Conservation (phyloP, 2,888 invertebrate species). For the Archips crataeganus region DNA sequence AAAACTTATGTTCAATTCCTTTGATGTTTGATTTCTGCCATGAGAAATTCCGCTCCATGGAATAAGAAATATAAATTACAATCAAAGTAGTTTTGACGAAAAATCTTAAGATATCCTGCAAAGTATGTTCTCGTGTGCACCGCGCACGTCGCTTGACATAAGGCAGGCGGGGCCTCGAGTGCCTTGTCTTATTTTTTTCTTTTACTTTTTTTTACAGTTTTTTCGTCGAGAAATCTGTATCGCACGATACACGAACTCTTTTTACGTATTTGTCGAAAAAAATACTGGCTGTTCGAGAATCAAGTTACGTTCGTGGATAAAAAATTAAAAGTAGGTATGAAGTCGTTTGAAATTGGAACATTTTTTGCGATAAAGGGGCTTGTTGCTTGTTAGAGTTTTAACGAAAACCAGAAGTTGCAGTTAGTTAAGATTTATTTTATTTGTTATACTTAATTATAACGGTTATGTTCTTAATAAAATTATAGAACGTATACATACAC, state of each 20-base stretch:
- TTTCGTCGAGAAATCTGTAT: slow-evolving; percentile 75
- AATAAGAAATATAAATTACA: too few relatives aligned
- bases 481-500: background rate
- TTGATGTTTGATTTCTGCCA: too few relatives aligned
- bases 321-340: slow-evolving; percentile 23
- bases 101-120: slow-evolving; percentile 5
- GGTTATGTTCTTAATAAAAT: background rate
- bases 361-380: slow-evolving; percentile 35
- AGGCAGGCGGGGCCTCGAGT: slow-evolving; percentile 61
- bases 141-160: slow-evolving; percentile 59
- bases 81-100: background rate
- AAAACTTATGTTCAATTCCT: too few relatives aligned
- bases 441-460: background rate
- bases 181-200: slow-evolving; percentile 57
- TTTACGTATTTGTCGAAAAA: slow-evolving; percentile 59
- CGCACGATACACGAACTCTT: slow-evolving; percentile 72
- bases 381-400: slow-evolving; percentile 36
- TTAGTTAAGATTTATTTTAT: background rate
- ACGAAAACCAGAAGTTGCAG: slow-evolving; percentile 38
- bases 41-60: too few relatives aligned
- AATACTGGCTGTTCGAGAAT: slow-evolving; percentile 46
- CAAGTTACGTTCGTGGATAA: slow-evolving; percentile 42
- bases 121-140: slow-evolving; percentile 19
- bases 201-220: slow-evolving; percentile 57
- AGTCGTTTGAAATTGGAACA: slow-evolving; percentile 37